phyloP scores from a whole-genome alignment of 2,113 vertebrate species.

The Oncorhynchus masou region DNA sequence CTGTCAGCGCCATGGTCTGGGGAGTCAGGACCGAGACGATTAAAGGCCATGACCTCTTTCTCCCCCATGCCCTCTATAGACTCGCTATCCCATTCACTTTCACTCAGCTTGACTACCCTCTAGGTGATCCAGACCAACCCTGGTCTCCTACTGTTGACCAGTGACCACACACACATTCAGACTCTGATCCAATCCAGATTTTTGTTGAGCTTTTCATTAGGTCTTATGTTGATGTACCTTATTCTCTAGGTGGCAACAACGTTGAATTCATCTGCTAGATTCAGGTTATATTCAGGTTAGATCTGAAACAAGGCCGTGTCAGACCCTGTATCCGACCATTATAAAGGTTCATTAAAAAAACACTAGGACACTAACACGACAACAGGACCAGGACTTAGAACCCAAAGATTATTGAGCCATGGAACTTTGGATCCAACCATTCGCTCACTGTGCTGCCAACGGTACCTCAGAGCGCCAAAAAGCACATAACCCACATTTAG shows the following conservation, averaged over 20 bases:
- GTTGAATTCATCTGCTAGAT: not conserved
- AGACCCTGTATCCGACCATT: not conserved
- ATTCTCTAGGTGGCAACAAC: not conserved
- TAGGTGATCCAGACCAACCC: slow-evolving; percentile 40
- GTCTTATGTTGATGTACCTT: not conserved
- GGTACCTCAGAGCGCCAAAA: slow-evolving; percentile 49
- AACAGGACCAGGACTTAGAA: slow-evolving; percentile 11
- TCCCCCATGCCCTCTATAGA: slow-evolving; percentile 47
- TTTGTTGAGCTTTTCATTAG: not conserved
- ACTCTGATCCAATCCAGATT: too few relatives aligned
- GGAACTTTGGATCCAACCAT: slow-evolving; percentile 21
- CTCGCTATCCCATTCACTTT: slow-evolving; percentile 61
- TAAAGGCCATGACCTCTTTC: slow-evolving; percentile 66
- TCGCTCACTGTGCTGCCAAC: slow-evolving; percentile 40
- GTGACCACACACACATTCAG: slow-evolving; percentile 4
- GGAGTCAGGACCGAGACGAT: slow-evolving; percentile 48
- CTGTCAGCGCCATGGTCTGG: slow-evolving; percentile 59
- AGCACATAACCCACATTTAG: slow-evolving; percentile 64
- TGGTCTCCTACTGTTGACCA: slow-evolving; percentile 57
- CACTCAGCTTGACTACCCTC: slow-evolving; percentile 55
- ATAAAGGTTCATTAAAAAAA: slow-evolving; percentile 21
- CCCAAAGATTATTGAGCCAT: slow-evolving; percentile 27
- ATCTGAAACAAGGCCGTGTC: not conserved
- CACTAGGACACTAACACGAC: slow-evolving; percentile 14
- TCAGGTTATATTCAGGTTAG: not conserved